Evolutionary conservation across 1,140 invertebrate species (phyloP), one percentile per base, ranked within the genome.

Genomic region (Eciton burchellii): DNA sequence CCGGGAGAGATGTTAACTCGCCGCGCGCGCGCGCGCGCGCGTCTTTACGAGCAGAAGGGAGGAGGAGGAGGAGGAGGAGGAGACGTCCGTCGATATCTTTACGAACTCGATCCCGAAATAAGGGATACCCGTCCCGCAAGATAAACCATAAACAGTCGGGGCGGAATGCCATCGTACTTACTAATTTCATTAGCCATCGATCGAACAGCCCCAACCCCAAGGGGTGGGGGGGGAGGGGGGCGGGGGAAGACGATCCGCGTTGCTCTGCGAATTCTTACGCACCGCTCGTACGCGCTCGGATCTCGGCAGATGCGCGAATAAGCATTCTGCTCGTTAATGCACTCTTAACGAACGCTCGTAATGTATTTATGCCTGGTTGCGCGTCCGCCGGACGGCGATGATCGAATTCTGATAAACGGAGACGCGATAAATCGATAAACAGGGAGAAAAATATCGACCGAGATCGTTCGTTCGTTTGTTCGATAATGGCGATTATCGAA

Each of bases 11-110:
- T 62, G 56, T 71, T 82, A 86, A 68, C 62, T 68, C 54, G 76
- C 54, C 19, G 70, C 16, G 83, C 41, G 81, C 43, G 52, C 45
- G 43, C 76, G 45, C 19, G 70, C 16, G 83, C 41, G 81, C 43
- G 52, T 52, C 49, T 82, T 85, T 86, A 85, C 77, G 76, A 81
- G 54, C 60, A 21, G 0, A 72, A n/a, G n/a, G 41, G 24, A 8
- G 24, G 12, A 5, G 21, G 11, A 41, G 24, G n/a, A n/a, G 29
- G 0, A 72, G 41, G 24, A 8, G 24, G 12, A 5, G 21, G 11
- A 41, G 24, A 19, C 52, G 71, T 11, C 5, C 12, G 8, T 29
- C 0, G 43, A n/a, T 19, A 62, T 29, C 57, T 47, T 47, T 8
- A 19, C 47, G 11, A 68, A 56, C 6, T 66, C 29, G 9, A 66